Conservation (phyloP, 2,888 invertebrate genomes). For the Glaucopsyche alexis region DNA sequence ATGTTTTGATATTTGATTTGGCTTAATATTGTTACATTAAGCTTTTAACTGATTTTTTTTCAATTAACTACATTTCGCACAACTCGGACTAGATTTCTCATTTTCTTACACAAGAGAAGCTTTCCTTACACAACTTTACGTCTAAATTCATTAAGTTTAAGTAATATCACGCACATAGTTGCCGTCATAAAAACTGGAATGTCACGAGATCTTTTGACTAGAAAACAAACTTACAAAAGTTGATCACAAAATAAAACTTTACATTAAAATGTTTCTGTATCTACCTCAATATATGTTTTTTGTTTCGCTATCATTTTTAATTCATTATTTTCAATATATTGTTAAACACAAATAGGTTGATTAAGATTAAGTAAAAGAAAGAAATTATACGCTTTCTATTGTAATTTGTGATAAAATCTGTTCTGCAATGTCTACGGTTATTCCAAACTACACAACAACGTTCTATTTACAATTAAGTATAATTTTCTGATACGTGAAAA, state of each 20-base stretch:
- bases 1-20: neutral
- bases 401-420: neutral
- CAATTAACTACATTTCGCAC: conserved; percentile 49
- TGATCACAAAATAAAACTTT: conserved; percentile 26
- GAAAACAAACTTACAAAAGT: conserved; percentile 38
- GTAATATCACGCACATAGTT: conserved; percentile 69
- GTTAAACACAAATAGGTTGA: too few species aligned
- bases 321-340: too few species aligned
- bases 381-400: neutral
- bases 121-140: conserved; percentile 51
- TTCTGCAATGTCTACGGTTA: neutral
- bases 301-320: too few species aligned
- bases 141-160: conserved; percentile 49
- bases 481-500: neutral
- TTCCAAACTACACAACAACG: conserved; percentile 13
- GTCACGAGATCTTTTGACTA: conserved; percentile 49
- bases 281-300: neutral
- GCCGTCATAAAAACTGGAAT: conserved; percentile 43
- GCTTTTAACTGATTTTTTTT: conserved; percentile 38
- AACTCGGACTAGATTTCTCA: conserved; percentile 61
- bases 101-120: conserved; percentile 52
- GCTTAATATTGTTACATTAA: conserved; percentile 42
- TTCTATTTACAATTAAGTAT: conserved; percentile 8
- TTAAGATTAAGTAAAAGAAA: neutral
- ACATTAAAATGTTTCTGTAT: neutral